phyloP scores from a whole-genome alignment of 2,797 vertebrate genomes.

The Microctenopoma lineatum region DNA sequence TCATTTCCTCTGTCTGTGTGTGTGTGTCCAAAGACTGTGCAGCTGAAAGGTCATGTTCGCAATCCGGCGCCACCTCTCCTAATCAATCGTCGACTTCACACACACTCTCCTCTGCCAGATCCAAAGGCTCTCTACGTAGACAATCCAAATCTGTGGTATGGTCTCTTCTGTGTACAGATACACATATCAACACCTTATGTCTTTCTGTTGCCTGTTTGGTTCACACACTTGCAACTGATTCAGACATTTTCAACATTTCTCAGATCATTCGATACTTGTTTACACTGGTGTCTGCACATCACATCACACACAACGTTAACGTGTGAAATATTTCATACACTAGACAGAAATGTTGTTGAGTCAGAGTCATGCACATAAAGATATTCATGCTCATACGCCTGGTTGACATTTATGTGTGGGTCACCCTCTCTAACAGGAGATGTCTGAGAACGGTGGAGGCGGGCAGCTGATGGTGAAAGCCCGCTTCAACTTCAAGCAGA shows the following conservation, averaged over 20 bases:
- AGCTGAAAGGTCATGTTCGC: constrained; percentile 88
- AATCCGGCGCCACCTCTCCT: constrained; percentile 78
- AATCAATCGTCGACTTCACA: constrained; percentile 80
- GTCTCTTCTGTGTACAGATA: neutral
- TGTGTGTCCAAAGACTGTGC: constrained; percentile 82
- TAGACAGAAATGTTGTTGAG: neutral
- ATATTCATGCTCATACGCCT: neutral
- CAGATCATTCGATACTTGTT: neutral
- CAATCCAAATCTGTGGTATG: constrained; percentile 91
- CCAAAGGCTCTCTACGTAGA: constrained; percentile 83
- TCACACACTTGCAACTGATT: constrained; percentile 4
- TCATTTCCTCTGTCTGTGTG: constrained; percentile 42
- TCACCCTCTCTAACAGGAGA: constrained; percentile 85
- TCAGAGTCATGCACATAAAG: neutral
- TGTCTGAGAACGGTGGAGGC: constrained; percentile 93
- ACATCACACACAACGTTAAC: too few relatives aligned
- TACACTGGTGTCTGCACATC: neutral
- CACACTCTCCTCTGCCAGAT: constrained; percentile 77
- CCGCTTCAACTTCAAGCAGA: constrained; percentile 98
- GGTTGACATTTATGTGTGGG: neutral
- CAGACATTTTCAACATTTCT: neutral
- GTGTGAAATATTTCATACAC: neutral
- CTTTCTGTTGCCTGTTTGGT: neutral
- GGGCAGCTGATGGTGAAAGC: constrained; percentile 93
- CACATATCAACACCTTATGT: neutral